Evolutionary conservation across 2,888 invertebrate species (phyloP).

Genomic region (Erebia aethiops): DNA sequence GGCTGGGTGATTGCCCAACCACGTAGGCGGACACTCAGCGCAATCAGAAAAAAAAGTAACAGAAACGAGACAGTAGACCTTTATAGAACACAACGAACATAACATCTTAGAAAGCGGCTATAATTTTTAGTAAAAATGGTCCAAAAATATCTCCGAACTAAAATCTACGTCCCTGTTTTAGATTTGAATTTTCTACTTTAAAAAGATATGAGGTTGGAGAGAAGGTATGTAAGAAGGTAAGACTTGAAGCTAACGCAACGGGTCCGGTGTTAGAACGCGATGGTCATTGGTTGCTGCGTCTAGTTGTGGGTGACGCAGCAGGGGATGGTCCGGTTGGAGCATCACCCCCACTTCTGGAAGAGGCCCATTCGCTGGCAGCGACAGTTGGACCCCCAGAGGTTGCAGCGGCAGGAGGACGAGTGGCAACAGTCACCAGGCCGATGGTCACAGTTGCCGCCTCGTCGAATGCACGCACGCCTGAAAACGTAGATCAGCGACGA

Average conservation of each 20-base stretch:
- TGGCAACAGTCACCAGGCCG: slow-evolving; percentile 93
- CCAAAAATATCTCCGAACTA: slow-evolving; percentile 77
- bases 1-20: slow-evolving; percentile 89
- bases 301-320: slow-evolving; percentile 71
- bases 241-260: slow-evolving; percentile 63
- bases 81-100: slow-evolving; percentile 36
- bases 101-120: slow-evolving; percentile 42
- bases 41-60: slow-evolving; percentile 63
- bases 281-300: slow-evolving; percentile 73
- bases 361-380: slow-evolving; percentile 94
- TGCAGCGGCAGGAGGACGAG: slow-evolving; percentile 93
- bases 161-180: slow-evolving; percentile 79
- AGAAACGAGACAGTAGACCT: slow-evolving; percentile 44
- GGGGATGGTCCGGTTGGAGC: slow-evolving; percentile 48
- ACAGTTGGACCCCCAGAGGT: slow-evolving; percentile 94
- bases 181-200: slow-evolving; percentile 59
- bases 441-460: slow-evolving; percentile 93
- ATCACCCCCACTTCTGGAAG: slow-evolving; percentile 93
- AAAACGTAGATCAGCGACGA: slow-evolving; percentile 93
- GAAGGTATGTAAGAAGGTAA: slow-evolving; percentile 41
- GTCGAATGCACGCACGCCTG: slow-evolving; percentile 91
- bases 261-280: slow-evolving; percentile 67
- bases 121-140: slow-evolving; percentile 70
- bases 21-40: slow-evolving; percentile 81
- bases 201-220: slow-evolving; percentile 47